phyloP scores from a whole-genome alignment of 2,888 invertebrate genomes.

The Agriopis leucophaearia region DNA sequence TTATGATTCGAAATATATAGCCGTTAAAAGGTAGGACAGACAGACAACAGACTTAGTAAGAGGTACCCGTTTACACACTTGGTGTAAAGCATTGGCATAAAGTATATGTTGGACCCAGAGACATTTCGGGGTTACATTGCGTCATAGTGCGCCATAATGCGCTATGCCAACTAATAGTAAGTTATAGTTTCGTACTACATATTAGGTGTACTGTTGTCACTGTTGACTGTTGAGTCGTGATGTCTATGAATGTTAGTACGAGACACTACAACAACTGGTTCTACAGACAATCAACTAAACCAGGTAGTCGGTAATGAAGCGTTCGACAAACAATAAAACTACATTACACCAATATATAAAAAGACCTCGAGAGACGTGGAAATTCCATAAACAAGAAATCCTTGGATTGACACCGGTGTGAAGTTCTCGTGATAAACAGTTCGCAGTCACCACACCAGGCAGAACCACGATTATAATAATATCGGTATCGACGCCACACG shows the following conservation, averaged over 20 bases:
- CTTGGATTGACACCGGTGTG: conserved; percentile 39
- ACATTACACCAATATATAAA: conserved; percentile 5
- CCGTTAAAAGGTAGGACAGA: no score
- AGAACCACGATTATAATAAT: conserved; percentile 31
- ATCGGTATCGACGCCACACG: conserved; percentile 22
- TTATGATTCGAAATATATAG: no score
- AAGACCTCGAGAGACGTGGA: conserved; percentile 28
- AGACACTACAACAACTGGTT: neutral
- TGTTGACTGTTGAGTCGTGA: neutral
- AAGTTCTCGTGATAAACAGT: conserved; percentile 30
- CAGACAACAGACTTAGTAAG: no score
- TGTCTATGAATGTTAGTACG: neutral
- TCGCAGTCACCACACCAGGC: no score
- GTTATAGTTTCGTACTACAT: no score
- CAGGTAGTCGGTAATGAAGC: conserved; percentile 1
- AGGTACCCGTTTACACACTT: no score
- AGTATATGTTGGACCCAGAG: neutral
- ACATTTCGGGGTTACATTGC: neutral
- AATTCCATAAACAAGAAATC: conserved; percentile 44
- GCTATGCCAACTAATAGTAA: neutral
- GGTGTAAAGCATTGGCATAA: no score
- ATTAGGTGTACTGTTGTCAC: no score
- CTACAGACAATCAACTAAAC: neutral
- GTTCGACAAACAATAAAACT: neutral
- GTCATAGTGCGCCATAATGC: no score